phyloP scores from a whole-genome alignment of 2,113 vertebrate genomes.

The Machaerirhynchus nigripectus region DNA sequence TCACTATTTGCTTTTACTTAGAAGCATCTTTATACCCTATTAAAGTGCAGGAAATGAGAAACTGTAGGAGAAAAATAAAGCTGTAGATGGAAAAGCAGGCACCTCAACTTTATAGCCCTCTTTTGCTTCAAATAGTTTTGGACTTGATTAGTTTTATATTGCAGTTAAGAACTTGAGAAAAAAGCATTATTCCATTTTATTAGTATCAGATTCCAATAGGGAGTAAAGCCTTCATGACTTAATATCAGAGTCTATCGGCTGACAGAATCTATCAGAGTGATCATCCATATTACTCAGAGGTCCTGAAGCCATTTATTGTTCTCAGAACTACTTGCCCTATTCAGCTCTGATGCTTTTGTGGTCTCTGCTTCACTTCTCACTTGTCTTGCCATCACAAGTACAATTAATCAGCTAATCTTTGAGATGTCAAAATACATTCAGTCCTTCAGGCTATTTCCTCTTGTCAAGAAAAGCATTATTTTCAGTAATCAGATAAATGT shows the following conservation, averaged over 20 bases:
- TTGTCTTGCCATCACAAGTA: conserved; percentile 47
- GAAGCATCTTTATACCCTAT: background rate
- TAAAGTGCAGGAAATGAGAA: conserved; percentile 14
- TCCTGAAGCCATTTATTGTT: conserved; percentile 37
- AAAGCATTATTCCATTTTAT: conserved; percentile 62
- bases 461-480: conserved; percentile 30
- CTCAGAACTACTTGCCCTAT: conserved; percentile 26
- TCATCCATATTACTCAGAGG: conserved; percentile 64
- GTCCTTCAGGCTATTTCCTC: conserved; percentile 49
- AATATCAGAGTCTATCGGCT: conserved; percentile 52
- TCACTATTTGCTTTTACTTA: background rate
- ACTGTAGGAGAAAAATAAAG: background rate
- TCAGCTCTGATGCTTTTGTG: conserved; percentile 22
- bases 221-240: conserved; percentile 54
- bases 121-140: conserved; percentile 1
- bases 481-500: conserved; percentile 12
- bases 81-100: background rate
- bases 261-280: conserved; percentile 62
- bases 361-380: conserved; percentile 48
- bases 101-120: background rate
- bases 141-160: conserved; percentile 51
- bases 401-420: conserved; percentile 69
- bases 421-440: conserved; percentile 53
- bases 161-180: conserved; percentile 46
- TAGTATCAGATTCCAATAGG: conserved; percentile 56